Percentiles rank a stretch among this genome's conserved stretches.
phyloP scores from a whole-genome alignment of 2,797 vertebrate genomes.

The Pygocentrus nattereri region DNA sequence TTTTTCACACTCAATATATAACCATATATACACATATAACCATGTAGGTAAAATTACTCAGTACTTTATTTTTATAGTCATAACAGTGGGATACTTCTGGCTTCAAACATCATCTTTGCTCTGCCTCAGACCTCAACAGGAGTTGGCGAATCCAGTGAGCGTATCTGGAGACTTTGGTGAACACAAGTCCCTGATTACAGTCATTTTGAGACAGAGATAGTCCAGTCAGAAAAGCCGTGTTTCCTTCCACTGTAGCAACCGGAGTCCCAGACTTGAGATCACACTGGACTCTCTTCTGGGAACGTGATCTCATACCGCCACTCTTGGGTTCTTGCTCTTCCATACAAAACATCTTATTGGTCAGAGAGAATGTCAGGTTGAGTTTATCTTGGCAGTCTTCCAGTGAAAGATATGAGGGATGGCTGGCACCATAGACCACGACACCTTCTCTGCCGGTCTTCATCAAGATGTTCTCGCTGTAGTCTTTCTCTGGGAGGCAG shows the following conservation, averaged over 20 bases:
- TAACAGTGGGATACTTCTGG: background rate
- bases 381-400: slow-evolving; percentile 79
- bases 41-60: background rate
- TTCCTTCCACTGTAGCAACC: slow-evolving; percentile 76
- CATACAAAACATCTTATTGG: slow-evolving; percentile 90
- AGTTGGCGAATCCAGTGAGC: slow-evolving; percentile 79
- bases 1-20: too few relatives aligned
- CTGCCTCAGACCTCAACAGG: slow-evolving; percentile 52
- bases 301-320: rapidly evolving
- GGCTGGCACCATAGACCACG: slow-evolving; percentile 28
- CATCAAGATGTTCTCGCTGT: slow-evolving; percentile 86
- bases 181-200: slow-evolving; percentile 72
- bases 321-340: slow-evolving; percentile 21
- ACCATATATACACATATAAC: too few relatives aligned
- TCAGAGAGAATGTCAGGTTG: slow-evolving; percentile 78
- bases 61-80: background rate
- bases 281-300: rapidly evolving
- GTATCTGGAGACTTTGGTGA: slow-evolving; percentile 88
- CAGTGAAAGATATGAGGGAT: slow-evolving; percentile 69
- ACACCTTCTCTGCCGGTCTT: slow-evolving; percentile 68
- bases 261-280: slow-evolving; percentile 75
- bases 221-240: slow-evolving; percentile 87
- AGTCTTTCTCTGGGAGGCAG: slow-evolving; percentile 88
- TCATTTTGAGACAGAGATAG: slow-evolving; percentile 71
- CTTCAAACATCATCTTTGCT: background rate